Base-by-base conservation (phyloP, 1,140 invertebrate species). In the Nixonia krombeini region DNA sequence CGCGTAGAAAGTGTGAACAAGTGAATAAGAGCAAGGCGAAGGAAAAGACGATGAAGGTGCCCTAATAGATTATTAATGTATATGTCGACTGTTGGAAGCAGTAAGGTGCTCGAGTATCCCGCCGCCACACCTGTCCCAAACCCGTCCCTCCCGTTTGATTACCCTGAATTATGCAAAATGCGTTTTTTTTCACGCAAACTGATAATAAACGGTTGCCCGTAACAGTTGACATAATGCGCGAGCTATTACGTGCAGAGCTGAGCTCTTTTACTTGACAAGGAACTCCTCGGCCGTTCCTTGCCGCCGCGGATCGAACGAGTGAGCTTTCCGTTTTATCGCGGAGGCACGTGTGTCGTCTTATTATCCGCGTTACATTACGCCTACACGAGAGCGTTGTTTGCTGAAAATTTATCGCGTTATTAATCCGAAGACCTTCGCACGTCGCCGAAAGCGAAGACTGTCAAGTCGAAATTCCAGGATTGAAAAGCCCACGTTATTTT, bases 151-250 rank as follows among this genome's bases (percentile, higher is more conserved):
- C 46, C 67, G 51, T 65, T 79, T 71, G 74, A 83, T 84, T 83
- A 82, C 79, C 73, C 83, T 75, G 71, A 75, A 85, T 84, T 83
- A 85, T 85, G 83, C 78, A 85, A 84, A 85, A 75, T 76, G 75
- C 45, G 46, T 77, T 80, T 82, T 83, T n/a, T 81, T 77, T 81
- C 77, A 70, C 41, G 46, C 64, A 75, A 71, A 59, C 65, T 52
- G 41, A 56, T 85, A 85, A 85, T 85, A 81, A 83, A 82, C 73
- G 81, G 81, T 79, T 85, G 81, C 81, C 79, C 66, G 56, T 71
- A 74, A 76, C 78, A 77, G 82, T 85, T 85, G 83, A 85, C 83
- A 85, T 84, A 84, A 85, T 84, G 71, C 78, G 72, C 66, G 71
- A 71, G 72, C 74, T 77, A 81, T 85, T 83, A 83, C 73, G 35